These are phyloP conservation scores for Dryomyza anilis DNA, from an alignment of 2,888 invertebrate genomes.

Conservation along the genomic window DNA sequence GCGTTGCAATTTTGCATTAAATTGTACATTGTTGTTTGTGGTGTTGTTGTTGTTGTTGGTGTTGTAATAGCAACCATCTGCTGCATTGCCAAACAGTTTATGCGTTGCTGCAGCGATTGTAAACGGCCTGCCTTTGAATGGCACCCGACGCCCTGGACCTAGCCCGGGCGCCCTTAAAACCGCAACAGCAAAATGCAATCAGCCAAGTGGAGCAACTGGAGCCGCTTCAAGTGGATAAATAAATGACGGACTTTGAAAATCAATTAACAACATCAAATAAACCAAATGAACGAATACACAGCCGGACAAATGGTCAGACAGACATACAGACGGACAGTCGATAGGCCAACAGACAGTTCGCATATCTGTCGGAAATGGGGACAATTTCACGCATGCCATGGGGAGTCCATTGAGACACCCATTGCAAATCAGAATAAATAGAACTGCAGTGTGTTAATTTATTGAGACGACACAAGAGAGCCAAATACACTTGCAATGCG, in stretches of 20 bases:
- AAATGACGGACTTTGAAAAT: conserved; percentile 55
- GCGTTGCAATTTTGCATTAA: not conserved
- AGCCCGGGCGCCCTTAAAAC: conserved; percentile 7
- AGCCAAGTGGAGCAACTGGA: conserved; percentile 14
- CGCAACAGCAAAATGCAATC: conserved; percentile 27
- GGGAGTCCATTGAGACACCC: no score
- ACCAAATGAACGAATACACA: conserved; percentile 32
- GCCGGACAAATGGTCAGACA: not conserved
- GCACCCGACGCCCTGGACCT: not conserved
- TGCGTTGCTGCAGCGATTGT: not conserved
- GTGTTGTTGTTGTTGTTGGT: conserved; percentile 5
- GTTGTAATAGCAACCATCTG: not conserved
- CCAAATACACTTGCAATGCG: not conserved
- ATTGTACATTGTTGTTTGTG: not conserved
- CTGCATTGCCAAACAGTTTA: conserved; percentile 12
- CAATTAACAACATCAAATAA: conserved; percentile 62
- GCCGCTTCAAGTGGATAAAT: conserved; percentile 26
- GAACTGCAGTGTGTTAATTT: conserved; percentile 20
- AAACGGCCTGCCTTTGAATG: not conserved
- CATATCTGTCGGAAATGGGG: not conserved
- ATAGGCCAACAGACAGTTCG: not conserved
- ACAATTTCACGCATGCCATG: not conserved
- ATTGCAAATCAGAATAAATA: not conserved
- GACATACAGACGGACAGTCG: not conserved
- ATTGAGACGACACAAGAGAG: conserved; percentile 17